Evolutionary conservation across 1,140 invertebrate genomes (phyloP).

Genomic region (Paraescarpia echinospica): DNA sequence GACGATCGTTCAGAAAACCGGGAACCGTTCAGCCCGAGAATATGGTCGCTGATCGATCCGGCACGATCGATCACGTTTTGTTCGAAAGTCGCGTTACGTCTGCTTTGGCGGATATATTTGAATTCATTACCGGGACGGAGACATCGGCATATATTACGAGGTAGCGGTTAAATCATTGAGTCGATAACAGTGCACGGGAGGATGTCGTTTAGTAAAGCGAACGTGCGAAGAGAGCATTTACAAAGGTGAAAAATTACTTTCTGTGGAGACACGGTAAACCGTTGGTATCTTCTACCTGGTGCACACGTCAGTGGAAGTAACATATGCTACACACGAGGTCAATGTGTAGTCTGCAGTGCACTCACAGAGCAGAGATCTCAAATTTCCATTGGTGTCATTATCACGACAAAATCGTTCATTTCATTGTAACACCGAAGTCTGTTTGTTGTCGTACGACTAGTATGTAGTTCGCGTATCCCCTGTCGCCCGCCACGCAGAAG

Average conservation of each 20-base stretch:
- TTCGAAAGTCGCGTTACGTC: not conserved
- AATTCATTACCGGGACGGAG: not conserved
- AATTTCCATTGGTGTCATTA: no score
- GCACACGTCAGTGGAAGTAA: no score
- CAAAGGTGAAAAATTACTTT: no score
- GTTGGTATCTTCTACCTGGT: no score
- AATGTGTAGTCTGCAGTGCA: no score
- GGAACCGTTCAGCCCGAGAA: not conserved
- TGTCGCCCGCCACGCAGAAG: not conserved
- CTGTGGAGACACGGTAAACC: no score
- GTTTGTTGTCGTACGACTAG: not conserved
- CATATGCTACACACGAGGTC: no score
- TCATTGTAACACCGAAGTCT: not conserved
- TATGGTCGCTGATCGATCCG: slow-evolving; percentile 1
- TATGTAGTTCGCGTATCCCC: not conserved
- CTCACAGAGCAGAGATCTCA: no score
- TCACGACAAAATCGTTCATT: not conserved
- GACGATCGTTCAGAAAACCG: not conserved
- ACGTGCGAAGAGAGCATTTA: not conserved
- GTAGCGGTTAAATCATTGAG: not conserved
- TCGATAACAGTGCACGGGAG: not conserved
- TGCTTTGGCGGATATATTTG: not conserved
- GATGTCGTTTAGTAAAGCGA: not conserved
- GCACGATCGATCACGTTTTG: not conserved
- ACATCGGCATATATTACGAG: not conserved